Percentiles rank a stretch among this genome's conserved stretches.
Conservation (phyloP, 1,140 invertebrate genomes). For the Platyscapa corneri region DNA sequence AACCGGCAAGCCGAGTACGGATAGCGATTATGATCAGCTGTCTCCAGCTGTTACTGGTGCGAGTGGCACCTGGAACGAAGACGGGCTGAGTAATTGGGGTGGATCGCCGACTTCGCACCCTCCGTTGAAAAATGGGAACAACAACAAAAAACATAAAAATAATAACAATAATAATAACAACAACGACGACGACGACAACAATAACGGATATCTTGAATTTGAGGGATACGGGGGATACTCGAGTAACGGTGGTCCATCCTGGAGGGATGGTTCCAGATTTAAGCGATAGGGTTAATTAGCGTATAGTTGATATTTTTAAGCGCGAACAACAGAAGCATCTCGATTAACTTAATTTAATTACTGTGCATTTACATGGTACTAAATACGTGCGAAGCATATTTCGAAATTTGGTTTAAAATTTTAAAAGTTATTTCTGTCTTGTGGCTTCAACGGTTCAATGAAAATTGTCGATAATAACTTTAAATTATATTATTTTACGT, state of each 20-base stretch:
- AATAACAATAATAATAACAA: neutral
- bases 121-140: neutral
- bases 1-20: neutral
- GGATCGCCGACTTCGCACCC: neutral
- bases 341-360: no score
- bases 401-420: no score
- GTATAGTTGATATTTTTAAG: neutral
- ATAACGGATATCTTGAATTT: conserved; percentile 12
- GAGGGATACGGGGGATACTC: neutral
- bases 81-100: neutral
- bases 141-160: neutral
- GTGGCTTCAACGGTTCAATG: no score
- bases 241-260: neutral
- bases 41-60: neutral
- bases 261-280: neutral
- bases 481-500: no score
- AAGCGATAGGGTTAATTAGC: neutral
- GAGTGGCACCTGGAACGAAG: neutral
- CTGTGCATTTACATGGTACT: no score
- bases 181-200: neutral
- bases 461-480: no score
- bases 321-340: no score
- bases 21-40: neutral
- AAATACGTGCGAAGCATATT: no score
- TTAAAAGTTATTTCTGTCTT: no score